Evolutionary conservation across 2,113 vertebrate species (phyloP).

Genomic region (Mormyrus lacerda): DNA sequence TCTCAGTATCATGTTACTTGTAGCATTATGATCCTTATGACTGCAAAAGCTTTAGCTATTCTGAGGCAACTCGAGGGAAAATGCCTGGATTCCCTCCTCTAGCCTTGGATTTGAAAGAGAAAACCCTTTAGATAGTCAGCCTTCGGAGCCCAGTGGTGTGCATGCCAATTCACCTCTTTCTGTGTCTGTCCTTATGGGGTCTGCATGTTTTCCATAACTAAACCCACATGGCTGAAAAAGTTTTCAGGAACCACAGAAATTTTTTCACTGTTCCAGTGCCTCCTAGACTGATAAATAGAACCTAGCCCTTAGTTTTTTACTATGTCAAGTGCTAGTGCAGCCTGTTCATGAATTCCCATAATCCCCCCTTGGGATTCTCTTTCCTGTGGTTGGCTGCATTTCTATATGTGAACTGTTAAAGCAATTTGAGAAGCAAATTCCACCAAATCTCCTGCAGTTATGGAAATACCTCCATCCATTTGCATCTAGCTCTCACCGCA

Average conservation of each 20-base stretch:
- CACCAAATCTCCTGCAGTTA: not conserved
- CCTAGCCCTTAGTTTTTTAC: not conserved
- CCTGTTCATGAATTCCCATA: not conserved
- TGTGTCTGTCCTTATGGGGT: not conserved
- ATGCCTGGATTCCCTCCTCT: not conserved
- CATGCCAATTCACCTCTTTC: not conserved
- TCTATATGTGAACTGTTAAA: not conserved
- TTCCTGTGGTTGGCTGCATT: not conserved
- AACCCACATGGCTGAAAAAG: not conserved
- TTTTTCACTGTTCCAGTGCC: not conserved
- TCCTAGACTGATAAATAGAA: not conserved
- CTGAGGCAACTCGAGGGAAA: not conserved
- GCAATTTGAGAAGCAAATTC: not conserved
- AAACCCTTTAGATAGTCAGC: not conserved
- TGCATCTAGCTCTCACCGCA: not conserved
- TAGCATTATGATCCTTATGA: not conserved
- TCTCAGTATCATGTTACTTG: not conserved
- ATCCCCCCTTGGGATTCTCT: not conserved
- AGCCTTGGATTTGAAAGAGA: not conserved
- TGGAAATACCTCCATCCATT: slow-evolving; percentile 1
- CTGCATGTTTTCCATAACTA: not conserved
- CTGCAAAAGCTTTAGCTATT: not conserved
- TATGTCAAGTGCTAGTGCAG: not conserved
- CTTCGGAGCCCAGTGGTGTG: not conserved
- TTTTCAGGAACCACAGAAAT: not conserved